phyloP scores from a whole-genome alignment of 1,140 invertebrate genomes.

The Medauroidea extradentata region DNA sequence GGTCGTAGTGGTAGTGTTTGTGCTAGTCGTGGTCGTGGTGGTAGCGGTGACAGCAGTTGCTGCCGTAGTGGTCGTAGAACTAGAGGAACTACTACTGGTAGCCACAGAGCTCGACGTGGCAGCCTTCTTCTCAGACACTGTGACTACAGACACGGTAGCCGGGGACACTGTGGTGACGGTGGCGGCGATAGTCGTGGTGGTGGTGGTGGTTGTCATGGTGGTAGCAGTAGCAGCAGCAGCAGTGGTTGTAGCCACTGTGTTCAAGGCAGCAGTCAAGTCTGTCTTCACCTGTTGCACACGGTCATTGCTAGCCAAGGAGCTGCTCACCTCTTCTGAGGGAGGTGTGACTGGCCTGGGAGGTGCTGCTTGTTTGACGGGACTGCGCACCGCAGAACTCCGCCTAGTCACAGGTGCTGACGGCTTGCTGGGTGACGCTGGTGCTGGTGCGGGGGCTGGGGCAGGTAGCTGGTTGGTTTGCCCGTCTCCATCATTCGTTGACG shows the following conservation, averaged over 20 bases:
- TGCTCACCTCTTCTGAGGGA: constrained; percentile 7
- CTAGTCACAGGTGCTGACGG: constrained; percentile 8
- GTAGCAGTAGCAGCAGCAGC: constrained; percentile 1
- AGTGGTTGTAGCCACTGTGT: no score
- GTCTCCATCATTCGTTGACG: constrained; percentile 24
- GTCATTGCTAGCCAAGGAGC: background rate
- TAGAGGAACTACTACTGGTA: no score
- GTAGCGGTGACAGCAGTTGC: no score
- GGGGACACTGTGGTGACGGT: constrained; percentile 8
- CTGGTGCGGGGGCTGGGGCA: background rate
- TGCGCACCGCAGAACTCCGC: no score
- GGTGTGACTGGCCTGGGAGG: constrained; percentile 12
- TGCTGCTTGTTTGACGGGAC: constrained; percentile 23
- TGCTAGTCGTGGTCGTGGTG: no score
- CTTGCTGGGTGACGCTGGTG: constrained; percentile 20
- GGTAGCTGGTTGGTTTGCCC: background rate
- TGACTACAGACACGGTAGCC: constrained; percentile 17
- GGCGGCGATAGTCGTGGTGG: constrained; percentile 15
- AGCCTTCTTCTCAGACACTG: constrained; percentile 4
- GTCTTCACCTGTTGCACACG: no score
- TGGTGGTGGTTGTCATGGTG: constrained; percentile 24
- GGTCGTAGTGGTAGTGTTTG: no score
- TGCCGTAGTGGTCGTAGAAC: background rate
- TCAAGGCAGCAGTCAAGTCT: no score
- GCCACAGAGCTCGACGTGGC: no score